Conservation (phyloP, 2,113 vertebrate genomes). For the Rattus rattus region DNA sequence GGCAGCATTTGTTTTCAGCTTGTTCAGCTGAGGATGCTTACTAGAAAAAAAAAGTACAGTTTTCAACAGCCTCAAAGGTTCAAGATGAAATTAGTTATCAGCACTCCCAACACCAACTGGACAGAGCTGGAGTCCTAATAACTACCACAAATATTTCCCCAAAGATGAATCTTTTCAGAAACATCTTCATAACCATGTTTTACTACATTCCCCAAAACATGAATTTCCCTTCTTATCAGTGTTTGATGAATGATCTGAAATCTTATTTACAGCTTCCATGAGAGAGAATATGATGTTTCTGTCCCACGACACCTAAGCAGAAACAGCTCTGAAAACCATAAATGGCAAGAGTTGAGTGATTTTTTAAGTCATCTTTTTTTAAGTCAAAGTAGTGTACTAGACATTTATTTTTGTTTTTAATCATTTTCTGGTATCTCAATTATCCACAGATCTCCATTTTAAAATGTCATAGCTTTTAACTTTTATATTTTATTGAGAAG, state of each 20-base stretch:
- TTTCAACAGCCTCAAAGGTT: slow-evolving; percentile 45
- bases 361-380: slow-evolving; percentile 60
- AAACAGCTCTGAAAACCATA: slow-evolving; percentile 57
- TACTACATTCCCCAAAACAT: background rate
- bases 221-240: slow-evolving; percentile 57
- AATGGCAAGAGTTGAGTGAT: slow-evolving; percentile 33
- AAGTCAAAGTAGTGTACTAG: slow-evolving; percentile 40
- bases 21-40: slow-evolving; percentile 11
- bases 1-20: slow-evolving; percentile 52
- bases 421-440: slow-evolving; percentile 64
- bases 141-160: background rate
- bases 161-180: slow-evolving; percentile 54
- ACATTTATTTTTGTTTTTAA: slow-evolving; percentile 70
- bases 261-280: slow-evolving; percentile 38
- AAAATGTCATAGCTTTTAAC: slow-evolving; percentile 72
- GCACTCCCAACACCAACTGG: background rate
- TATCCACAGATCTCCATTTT: slow-evolving; percentile 63
- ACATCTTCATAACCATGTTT: background rate
- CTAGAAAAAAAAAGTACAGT: slow-evolving; percentile 36
- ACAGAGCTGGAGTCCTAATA: slow-evolving; percentile 21
- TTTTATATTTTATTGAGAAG: slow-evolving; percentile 73
- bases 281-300: slow-evolving; percentile 45
- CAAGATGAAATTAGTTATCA: slow-evolving; percentile 40
- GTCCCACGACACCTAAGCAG: background rate
- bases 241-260: slow-evolving; percentile 74